Conservation (phyloP, 2,113 vertebrate genomes). For the Naja naja region DNA sequence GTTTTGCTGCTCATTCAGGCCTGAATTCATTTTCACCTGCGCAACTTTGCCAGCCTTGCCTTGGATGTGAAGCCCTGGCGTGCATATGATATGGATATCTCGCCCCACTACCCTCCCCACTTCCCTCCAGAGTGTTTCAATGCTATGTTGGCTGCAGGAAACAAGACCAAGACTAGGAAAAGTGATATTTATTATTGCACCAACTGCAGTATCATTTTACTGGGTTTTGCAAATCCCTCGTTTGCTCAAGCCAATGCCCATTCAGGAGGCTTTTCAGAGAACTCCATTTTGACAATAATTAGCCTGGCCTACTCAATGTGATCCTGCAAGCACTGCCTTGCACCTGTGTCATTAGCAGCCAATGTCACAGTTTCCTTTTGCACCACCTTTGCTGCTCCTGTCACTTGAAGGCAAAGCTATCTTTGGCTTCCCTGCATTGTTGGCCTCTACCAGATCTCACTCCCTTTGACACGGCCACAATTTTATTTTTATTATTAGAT, state of each 20-base stretch:
- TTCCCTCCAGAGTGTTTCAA: neutral
- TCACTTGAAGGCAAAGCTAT: neutral
- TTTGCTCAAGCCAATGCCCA: neutral
- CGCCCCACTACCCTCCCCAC: neutral
- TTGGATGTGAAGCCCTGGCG: neutral
- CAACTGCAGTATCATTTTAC: constrained; percentile 4
- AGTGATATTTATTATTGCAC: neutral
- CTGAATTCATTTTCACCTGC: neutral
- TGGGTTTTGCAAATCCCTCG: neutral
- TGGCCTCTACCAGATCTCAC: neutral
- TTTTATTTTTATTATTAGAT: neutral
- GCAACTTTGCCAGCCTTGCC: neutral
- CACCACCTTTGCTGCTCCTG: neutral
- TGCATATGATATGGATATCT: neutral
- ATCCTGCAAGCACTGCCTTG: neutral
- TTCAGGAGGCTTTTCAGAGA: neutral
- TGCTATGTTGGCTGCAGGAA: neutral
- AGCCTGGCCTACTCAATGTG: neutral
- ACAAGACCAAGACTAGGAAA: neutral
- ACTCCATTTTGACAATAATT: neutral
- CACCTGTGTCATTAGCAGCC: neutral
- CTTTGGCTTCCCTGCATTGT: neutral
- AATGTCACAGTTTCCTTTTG: neutral
- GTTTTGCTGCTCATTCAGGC: no score
- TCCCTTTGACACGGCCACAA: neutral